Base-by-base conservation (phyloP, 2,797 vertebrate species). In the Liasis olivaceus region DNA sequence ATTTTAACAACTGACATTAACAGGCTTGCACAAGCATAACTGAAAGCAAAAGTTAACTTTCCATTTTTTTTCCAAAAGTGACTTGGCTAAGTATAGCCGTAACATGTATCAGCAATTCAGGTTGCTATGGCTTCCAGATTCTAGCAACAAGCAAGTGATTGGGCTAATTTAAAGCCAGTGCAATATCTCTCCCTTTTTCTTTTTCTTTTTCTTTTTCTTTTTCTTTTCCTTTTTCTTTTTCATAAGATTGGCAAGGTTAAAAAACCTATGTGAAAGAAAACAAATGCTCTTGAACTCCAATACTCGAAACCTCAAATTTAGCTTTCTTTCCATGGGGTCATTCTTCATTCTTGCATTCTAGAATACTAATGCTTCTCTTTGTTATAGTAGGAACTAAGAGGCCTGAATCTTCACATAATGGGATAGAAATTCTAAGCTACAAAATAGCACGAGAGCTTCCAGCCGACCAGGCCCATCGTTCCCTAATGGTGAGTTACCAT, bases 11-110 rank as follows among this genome's bases (percentile, higher is more conserved):
- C 60, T 66, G 51, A 28, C 86, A 1, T 84, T 64, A 90, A n/a
- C 24, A 60, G 17, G 20, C 42, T 92, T 94, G 86, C 56, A 93
- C 85, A 72, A 20, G 7, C 0, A 15, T 5, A 92, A 89, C 13
- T 89, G 63, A 92, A 90, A 89, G 1, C n/a, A 95, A 87, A 92
- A 89, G 22, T 92, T 84, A 59, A 89, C 3, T 5, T 47, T 94
- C 89, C 24, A 54, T 63, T 5, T 60, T 56, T 91, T 91, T 84
- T 93, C 58, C 31, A 56, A 85, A 54, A 85, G 15, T 90, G 24
- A 47, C 60, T 89, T 81, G 58, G 93, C 12, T 13, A 54, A 81
- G n/a, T 86, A 64, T 89, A 63, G 26, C 4, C 86, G 64, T 91
- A 26, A 58, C 36, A 47, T 89, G 90, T 9, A 22, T 58, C 11